These are phyloP conservation scores for Cephus runcator DNA, from an alignment of 2,888 invertebrate genomes.

Conservation along the genomic window DNA sequence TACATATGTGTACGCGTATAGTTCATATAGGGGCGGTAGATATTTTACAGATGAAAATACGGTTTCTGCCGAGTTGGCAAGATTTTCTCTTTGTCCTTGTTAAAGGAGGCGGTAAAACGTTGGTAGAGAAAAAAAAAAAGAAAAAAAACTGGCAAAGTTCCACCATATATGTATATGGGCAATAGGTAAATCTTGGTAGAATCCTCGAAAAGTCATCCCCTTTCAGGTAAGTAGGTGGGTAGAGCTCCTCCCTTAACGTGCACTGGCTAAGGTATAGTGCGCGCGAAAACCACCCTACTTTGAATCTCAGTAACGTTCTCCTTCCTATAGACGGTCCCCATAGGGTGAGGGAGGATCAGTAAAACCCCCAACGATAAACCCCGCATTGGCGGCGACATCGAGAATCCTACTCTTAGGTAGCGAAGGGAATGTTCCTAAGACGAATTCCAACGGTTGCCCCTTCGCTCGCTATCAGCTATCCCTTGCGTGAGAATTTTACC, in stretches of 20 bases:
- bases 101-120: background rate
- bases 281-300: background rate
- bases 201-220: background rate
- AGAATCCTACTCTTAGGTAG: background rate
- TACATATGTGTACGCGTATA: background rate
- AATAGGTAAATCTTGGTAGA: background rate
- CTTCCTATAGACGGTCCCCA: background rate
- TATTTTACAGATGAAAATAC: background rate
- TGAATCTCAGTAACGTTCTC: background rate
- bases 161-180: background rate
- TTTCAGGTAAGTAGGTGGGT: background rate
- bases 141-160: background rate
- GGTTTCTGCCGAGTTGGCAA: background rate
- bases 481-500: background rate
- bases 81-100: background rate
- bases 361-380: background rate
- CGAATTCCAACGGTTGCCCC: background rate
- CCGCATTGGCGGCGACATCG: background rate
- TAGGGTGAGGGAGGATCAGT: background rate
- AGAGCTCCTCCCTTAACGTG: background rate
- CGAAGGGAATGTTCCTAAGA: background rate
- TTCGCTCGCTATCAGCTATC: background rate
- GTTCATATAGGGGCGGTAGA: no score
- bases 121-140: background rate
- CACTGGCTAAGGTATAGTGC: background rate